Evolutionary conservation across 1,140 invertebrate species (phyloP).

Genomic region (Brevipalpus yothersi): DNA sequence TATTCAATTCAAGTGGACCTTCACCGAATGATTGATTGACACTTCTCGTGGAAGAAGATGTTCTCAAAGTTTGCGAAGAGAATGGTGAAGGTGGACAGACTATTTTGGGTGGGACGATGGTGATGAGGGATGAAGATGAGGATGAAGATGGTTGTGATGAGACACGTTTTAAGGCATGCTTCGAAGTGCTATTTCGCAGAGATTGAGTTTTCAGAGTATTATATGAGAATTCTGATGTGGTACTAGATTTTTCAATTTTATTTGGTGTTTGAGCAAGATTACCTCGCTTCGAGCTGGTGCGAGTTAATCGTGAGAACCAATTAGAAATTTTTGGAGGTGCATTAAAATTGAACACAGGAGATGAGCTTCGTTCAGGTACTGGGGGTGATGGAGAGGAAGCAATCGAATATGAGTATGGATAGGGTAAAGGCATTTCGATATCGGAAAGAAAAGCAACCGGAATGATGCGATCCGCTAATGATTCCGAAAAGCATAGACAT

Average conservation of each 20-base stretch:
- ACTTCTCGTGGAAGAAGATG: too few species aligned
- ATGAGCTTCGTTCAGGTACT: background rate
- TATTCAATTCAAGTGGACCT: too few species aligned
- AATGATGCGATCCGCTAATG: background rate
- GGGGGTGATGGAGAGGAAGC: constrained; percentile 1
- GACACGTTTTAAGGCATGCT: background rate
- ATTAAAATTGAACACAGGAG: constrained; percentile 1
- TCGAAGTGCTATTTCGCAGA: background rate
- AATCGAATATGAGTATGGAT: background rate
- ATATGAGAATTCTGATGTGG: too few species aligned
- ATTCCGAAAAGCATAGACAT: background rate
- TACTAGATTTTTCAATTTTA: too few species aligned
- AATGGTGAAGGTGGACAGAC: background rate
- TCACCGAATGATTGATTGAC: too few species aligned
- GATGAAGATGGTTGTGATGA: background rate
- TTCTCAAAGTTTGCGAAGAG: too few species aligned
- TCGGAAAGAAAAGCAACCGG: background rate
- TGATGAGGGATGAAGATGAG: background rate
- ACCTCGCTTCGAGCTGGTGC: background rate
- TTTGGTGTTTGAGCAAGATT: too few species aligned
- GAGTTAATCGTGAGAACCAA: background rate
- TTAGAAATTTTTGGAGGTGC: background rate
- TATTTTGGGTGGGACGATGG: background rate
- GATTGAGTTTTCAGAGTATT: too few species aligned
- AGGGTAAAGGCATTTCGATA: background rate